Evolutionary conservation across 1,140 invertebrate species (phyloP).

Genomic region (Temnothorax curvispinosus): DNA sequence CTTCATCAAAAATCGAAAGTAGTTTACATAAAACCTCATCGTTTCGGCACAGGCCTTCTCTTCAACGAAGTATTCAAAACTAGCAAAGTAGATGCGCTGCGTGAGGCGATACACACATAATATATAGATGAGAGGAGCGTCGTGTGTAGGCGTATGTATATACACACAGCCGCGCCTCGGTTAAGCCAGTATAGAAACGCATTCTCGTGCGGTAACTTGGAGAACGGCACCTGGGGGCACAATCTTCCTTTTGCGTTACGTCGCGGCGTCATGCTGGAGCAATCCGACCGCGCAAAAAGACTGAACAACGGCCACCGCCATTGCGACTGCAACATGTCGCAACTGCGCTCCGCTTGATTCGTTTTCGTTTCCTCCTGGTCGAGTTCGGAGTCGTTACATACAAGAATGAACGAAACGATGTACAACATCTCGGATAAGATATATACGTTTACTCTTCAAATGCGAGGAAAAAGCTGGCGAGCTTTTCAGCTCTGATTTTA

Average conservation of each 20-base stretch:
- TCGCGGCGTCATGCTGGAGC: conserved; percentile 20
- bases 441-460: neutral
- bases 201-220: conserved; percentile 66
- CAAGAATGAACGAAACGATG: conserved; percentile 4
- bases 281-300: conserved; percentile 56
- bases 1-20: neutral
- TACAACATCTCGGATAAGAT: neutral
- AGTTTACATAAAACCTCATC: neutral
- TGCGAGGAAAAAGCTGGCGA: neutral
- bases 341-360: neutral
- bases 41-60: neutral
- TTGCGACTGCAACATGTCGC: conserved; percentile 9
- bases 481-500: neutral
- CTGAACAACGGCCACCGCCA: neutral
- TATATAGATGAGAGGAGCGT: neutral
- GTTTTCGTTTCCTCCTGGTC: neutral
- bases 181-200: conserved; percentile 64
- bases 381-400: conserved; percentile 24
- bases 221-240: conserved; percentile 75
- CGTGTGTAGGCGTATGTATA: neutral
- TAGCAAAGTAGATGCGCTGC: conserved; percentile 2
- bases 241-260: conserved; percentile 73
- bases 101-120: neutral
- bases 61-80: conserved; percentile 16
- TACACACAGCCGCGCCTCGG: conserved; percentile 10